These are phyloP conservation scores for Gambelia wislizenii DNA, from an alignment of 2,797 vertebrate species.

Conservation along the genomic window DNA sequence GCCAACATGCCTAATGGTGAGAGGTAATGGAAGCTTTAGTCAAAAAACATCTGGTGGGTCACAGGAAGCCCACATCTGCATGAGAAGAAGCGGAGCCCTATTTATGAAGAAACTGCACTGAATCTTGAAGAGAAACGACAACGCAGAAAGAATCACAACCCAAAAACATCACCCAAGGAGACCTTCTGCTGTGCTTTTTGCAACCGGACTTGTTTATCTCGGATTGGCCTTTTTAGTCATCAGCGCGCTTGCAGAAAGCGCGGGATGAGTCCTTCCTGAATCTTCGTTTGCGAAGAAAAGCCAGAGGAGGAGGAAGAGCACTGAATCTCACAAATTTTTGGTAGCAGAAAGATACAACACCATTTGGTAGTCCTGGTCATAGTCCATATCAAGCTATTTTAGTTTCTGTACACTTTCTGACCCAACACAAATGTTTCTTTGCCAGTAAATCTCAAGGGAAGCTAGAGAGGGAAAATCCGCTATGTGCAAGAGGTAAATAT, in stretches of 20 bases:
- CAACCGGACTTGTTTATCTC: no score
- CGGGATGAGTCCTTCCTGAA: no score
- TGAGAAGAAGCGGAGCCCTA: rapidly evolving
- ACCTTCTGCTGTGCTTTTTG: no score
- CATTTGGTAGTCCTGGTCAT: rapidly evolving
- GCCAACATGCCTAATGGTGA: neutral
- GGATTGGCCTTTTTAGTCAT: no score
- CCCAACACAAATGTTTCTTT: neutral
- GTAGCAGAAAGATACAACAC: neutral
- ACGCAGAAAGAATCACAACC: no score
- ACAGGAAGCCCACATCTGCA: neutral
- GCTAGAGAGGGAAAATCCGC: neutral
- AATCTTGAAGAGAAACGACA: no score
- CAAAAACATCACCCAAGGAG: no score
- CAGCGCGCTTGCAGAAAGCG: no score
- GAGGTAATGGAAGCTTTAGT: neutral
- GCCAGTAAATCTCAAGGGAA: neutral
- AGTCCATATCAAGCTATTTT: neutral
- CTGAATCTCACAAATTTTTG: neutral
- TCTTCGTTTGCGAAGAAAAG: no score
- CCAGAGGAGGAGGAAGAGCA: no score
- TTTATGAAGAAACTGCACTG: rapidly evolving
- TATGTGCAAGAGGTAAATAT: neutral
- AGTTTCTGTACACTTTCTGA: neutral
- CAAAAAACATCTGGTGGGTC: neutral